Conservation (phyloP, 1,140 invertebrate species). For the Diabrotica undecimpunctata region DNA sequence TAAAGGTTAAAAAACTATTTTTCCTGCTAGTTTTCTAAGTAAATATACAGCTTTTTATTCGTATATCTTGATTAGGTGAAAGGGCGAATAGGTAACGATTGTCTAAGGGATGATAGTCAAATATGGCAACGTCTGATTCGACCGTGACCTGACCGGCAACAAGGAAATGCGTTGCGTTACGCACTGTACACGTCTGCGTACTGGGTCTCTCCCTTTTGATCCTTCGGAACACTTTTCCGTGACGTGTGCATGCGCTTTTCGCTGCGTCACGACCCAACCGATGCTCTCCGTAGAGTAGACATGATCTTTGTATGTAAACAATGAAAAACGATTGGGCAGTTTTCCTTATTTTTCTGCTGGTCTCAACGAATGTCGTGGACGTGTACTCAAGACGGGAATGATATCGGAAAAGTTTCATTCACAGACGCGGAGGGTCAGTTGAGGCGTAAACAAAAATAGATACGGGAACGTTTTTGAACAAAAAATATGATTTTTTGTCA, state of each 20-base stretch:
- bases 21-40: no score
- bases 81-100: no score
- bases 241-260: conserved; percentile 14
- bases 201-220: background rate
- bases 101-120: no score
- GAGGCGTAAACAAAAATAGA: conserved; percentile 10
- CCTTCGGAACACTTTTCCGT: conserved; percentile 6
- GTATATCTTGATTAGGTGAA: no score
- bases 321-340: background rate
- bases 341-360: conserved; percentile 1
- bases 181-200: conserved; percentile 12
- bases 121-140: conserved; percentile 15
- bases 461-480: background rate
- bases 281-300: background rate
- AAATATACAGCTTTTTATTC: no score
- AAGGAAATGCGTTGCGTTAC: conserved; percentile 37
- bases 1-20: no score
- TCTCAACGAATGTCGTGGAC: background rate
- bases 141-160: conserved; percentile 35
- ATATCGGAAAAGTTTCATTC: background rate
- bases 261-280: conserved; percentile 10
- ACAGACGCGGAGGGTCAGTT: background rate
- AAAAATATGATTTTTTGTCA: no score
- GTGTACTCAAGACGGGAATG: background rate
- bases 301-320: background rate